phyloP scores from a whole-genome alignment of 2,888 invertebrate species.

The Nephrocerus scutellatus region DNA sequence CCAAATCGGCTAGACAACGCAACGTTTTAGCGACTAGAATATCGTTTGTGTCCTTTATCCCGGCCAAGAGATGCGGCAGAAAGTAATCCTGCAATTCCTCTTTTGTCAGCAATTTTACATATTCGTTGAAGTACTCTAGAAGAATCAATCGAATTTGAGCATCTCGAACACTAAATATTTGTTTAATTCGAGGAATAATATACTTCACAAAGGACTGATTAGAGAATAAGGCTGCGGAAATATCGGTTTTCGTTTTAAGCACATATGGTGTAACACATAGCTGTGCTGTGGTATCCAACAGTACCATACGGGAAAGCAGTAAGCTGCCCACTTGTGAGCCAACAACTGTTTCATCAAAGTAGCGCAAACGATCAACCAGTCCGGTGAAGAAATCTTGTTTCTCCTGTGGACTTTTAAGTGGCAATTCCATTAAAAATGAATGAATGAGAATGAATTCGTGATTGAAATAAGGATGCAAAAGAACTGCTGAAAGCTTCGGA shows the following conservation, averaged over 20 bases:
- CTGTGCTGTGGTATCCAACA: conserved; percentile 75
- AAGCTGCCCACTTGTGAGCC: conserved; percentile 73
- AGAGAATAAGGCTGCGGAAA: conserved; percentile 58
- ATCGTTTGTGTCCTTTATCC: conserved; percentile 82
- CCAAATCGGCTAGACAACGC: conserved; percentile 72
- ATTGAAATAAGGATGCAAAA: conserved; percentile 71
- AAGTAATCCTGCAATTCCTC: conserved; percentile 70
- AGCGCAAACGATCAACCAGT: conserved; percentile 60
- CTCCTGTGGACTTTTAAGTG: conserved; percentile 69
- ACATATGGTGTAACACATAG: conserved; percentile 43
- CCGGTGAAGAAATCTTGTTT: conserved; percentile 71
- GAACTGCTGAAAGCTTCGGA: conserved; percentile 59
- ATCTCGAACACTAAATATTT: conserved; percentile 80
- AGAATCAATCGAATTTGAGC: conserved; percentile 73
- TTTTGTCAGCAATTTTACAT: conserved; percentile 64
- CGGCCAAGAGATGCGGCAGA: conserved; percentile 80
- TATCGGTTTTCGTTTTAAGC: conserved; percentile 51
- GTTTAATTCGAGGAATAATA: conserved; percentile 68
- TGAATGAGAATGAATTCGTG: conserved; percentile 80
- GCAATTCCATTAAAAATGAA: conserved; percentile 73
- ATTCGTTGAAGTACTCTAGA: conserved; percentile 69
- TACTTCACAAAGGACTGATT: conserved; percentile 62
- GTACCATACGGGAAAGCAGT: conserved; percentile 74
- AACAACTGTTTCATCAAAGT: conserved; percentile 72
- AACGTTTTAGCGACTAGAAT: conserved; percentile 74